phyloP scores from a whole-genome alignment of 2,113 vertebrate species.

The Prochilodus magdalenae region DNA sequence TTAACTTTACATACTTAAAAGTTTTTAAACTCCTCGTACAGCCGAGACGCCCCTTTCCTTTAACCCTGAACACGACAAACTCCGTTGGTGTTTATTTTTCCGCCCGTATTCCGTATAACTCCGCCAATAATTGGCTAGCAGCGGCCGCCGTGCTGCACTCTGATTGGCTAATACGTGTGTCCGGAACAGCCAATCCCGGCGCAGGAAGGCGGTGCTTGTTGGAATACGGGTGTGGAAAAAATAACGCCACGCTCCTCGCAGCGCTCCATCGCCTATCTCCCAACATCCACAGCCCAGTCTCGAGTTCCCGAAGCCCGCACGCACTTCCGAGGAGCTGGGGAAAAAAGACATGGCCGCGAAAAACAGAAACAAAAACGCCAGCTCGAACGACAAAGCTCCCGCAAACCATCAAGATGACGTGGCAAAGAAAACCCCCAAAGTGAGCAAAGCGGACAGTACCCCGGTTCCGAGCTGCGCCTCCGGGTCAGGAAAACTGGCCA shows the following conservation, averaged over 20 bases:
- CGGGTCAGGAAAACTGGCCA: conserved; percentile 55
- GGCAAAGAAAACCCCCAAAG: conserved; percentile 69
- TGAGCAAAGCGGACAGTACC: conserved; percentile 54
- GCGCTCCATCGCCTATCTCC: not conserved
- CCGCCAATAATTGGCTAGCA: not conserved
- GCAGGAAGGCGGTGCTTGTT: not conserved
- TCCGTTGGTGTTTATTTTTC: conserved; percentile 42
- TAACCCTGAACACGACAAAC: conserved; percentile 61
- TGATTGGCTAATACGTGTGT: not conserved
- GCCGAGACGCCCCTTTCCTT: conserved; percentile 69
- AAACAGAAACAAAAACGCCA: conserved; percentile 69
- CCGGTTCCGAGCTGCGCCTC: conserved; percentile 50
- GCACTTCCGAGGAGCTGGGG: not conserved
- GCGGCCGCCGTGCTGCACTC: not conserved
- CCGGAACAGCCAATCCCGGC: not conserved
- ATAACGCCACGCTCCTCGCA: not conserved
- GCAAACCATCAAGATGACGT: conserved; percentile 67
- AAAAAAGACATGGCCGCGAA: conserved; percentile 72
- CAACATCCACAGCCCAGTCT: not conserved
- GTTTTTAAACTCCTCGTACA: not conserved
- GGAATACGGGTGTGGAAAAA: not conserved
- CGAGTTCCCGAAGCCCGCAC: not conserved
- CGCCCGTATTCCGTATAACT: not conserved
- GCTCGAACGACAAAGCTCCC: conserved; percentile 61
- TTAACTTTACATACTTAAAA: not conserved